These are phyloP conservation scores for Leptoclinus maculatus DNA, from an alignment of 2,797 vertebrate species.

Conservation along the genomic window DNA sequence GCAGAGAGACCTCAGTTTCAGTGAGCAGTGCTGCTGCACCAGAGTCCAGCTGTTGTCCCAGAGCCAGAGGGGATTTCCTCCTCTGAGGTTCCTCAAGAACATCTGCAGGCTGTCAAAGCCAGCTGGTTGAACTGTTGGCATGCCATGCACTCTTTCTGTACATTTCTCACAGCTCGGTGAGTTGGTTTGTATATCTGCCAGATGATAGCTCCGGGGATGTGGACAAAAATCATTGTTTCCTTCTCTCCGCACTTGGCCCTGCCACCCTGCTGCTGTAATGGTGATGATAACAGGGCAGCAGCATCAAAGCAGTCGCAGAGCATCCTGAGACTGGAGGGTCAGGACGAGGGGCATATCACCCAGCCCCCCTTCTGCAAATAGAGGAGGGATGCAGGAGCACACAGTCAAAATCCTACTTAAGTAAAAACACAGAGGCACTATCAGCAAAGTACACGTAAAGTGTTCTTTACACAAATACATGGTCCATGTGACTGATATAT, in stretches of 20 bases:
- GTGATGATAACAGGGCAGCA: slow-evolving; percentile 43
- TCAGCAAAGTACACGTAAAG: not conserved
- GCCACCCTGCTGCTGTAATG: slow-evolving; percentile 37
- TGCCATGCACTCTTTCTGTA: not conserved
- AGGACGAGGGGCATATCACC: slow-evolving; percentile 18
- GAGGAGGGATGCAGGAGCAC: not conserved
- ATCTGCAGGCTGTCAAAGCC: slow-evolving; percentile 40
- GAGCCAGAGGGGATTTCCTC: slow-evolving; percentile 51
- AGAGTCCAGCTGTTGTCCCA: slow-evolving; percentile 59
- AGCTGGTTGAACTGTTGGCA: slow-evolving; percentile 33
- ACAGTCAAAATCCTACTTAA: not conserved
- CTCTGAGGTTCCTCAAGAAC: slow-evolving; percentile 29
- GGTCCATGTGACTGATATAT: too few species aligned
- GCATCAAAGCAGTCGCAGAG: slow-evolving; percentile 46
- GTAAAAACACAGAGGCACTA: not conserved
- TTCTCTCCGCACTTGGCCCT: slow-evolving; percentile 19
- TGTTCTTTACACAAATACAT: not conserved
- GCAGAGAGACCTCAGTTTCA: slow-evolving; percentile 31
- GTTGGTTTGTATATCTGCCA: slow-evolving; percentile 11
- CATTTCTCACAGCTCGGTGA: not conserved
- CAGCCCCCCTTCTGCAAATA: slow-evolving; percentile 16
- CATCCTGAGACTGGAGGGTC: slow-evolving; percentile 32
- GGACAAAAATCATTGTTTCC: slow-evolving; percentile 13
- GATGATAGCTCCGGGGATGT: slow-evolving; percentile 11
- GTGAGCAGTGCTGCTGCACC: slow-evolving; percentile 26